phyloP scores from a whole-genome alignment of 2,888 invertebrate genomes.

The Drosophila anceps region DNA sequence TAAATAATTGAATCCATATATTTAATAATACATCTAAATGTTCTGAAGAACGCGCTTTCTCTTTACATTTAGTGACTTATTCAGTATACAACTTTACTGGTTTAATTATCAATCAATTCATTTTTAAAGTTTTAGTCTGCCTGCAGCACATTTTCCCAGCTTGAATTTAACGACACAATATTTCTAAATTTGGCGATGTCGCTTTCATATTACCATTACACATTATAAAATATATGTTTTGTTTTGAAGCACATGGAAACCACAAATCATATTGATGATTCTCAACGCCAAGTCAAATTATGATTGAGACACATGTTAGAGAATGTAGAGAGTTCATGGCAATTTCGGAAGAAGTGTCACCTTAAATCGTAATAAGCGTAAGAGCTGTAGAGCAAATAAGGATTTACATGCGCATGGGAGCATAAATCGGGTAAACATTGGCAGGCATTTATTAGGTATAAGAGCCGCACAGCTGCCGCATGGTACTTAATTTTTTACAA shows the following conservation, averaged over 20 bases:
- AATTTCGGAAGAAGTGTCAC: constrained; percentile 15
- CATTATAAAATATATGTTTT: constrained; percentile 1
- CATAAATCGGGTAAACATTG: constrained; percentile 52
- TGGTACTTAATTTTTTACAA: constrained; percentile 63
- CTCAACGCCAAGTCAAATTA: constrained; percentile 7
- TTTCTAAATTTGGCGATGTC: neutral
- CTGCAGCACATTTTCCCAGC: neutral
- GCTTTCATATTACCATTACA: neutral
- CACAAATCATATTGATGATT: neutral
- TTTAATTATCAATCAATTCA: no score
- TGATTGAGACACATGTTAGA: constrained; percentile 10
- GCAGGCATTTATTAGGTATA: constrained; percentile 37
- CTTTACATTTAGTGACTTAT: neutral
- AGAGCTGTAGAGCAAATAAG: constrained; percentile 31
- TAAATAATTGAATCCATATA: neutral
- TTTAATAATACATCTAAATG: neutral
- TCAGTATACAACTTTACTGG: neutral
- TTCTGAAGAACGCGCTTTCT: neutral
- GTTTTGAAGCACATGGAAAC: neutral
- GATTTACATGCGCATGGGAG: constrained; percentile 45
- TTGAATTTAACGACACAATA: neutral
- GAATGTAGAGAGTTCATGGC: neutral
- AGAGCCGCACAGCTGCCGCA: constrained; percentile 43
- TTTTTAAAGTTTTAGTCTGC: no score
- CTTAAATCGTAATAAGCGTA: constrained; percentile 66